Base-by-base conservation (phyloP, 2,888 invertebrate genomes). In the Elgonia sp. region DNA sequence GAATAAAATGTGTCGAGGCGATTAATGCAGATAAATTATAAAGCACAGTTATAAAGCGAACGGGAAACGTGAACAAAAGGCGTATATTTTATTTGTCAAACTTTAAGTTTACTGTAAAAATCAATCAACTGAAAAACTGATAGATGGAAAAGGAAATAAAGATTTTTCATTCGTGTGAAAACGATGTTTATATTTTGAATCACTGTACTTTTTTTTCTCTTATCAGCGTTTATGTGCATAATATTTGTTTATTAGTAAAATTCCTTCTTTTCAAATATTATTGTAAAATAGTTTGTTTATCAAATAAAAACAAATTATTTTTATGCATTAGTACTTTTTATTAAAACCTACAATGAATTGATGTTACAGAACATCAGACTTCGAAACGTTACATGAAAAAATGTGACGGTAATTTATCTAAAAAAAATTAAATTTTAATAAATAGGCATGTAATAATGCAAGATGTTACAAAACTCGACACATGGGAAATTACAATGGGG, bases 31-130 rank as follows among this genome's bases (percentile, higher is more conserved):
- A 87, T 87, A 80, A 83, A 84, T 84, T 84, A 89, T 84, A 81
- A 75, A 84, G 72, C 86, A 86, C 84, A 83, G 82, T 88, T 89
- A 86, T 85, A 88, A 76, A 70, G 80, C 67, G 77, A 88, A 81
- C 63, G 73, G 67, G 77, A 75, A 72, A 79, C 63, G 84, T 57
- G 82, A 87, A 86, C 53, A 46, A 46, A 42, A 10, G 46, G 14
- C 82, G 92, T 93, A 92, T 93, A 93, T 93, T 92, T 92, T 92
- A 92, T 93, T 93, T 93, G 91, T 90, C 89, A 86, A 91, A 89
- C 29, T 92, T 93, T 92, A 92, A 87, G 81, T 89, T 85, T 81
- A 84, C 60, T 84, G 87, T 69, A 86, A 70, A 86, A 60, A 62
- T 79, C 63, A 60, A 62, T 79, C 63, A 70, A 88, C 80, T 84